Evolutionary conservation across 1,140 invertebrate species (phyloP), one percentile per base, ranked within the genome.

Genomic region (Drosophila nigrodunni): DNA sequence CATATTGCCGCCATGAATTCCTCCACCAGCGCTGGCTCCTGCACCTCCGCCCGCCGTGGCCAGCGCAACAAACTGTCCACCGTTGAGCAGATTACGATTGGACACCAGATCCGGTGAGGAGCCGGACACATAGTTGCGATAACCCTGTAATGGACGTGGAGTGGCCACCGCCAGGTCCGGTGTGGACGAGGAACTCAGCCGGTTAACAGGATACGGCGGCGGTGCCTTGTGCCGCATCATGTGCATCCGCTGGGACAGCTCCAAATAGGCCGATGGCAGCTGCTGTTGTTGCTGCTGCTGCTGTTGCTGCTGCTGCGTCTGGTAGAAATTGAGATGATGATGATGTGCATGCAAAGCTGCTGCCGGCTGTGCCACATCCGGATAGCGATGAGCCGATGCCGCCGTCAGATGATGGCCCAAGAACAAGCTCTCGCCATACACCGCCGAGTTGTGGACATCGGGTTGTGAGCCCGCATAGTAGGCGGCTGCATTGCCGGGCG

Each of bases 41-140:
- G 49, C 60, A 3, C 39, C 50, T 1, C 62, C 74, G 8, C 66
- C 74, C 3, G 70, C 73, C 3, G 70, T 55, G 0, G 79, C 55
- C 39, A 87, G 7, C 0, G 80, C 72, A 1, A 87, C 54, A 66
- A 71, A 93, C 67, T 82, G 80, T 0, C 79, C 85, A 21, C 78
- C 82, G 66, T 94, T 94, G 39, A 94, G 80, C 15, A 95, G 93
- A 18, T 93, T 94, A 57, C 95, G 93, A 25, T 95, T 94, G 3
- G 96, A 96, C 0, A 96, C 95, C 67, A 97, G 92, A 93, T 97
- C 96, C 0, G 96, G 96, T 92, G 96, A 96, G 7, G 95, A 96
- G 1, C 95, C 95, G 7, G 95, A 95, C 1, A 96, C 95, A 77
- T 96, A 94, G 13, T 94, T 93, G 25, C 94, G 94, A 71, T 94